Evolutionary conservation across 2,113 vertebrate genomes (phyloP).

Genomic region (Brachypteracias leptosomus): DNA sequence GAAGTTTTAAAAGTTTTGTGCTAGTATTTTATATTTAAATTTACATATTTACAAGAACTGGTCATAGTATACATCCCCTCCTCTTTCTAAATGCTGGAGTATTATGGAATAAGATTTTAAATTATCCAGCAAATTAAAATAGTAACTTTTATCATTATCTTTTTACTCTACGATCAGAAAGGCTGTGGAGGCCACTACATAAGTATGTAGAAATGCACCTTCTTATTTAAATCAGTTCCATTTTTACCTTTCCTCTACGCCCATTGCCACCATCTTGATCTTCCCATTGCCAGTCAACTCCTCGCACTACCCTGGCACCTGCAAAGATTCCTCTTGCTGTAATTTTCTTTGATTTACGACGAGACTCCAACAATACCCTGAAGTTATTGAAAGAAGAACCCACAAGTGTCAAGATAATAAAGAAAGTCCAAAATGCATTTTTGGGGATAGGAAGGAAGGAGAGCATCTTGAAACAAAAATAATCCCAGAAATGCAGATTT

Average conservation of each 20-base stretch:
- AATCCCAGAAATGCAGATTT: background rate
- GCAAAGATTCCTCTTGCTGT: constrained; percentile 98
- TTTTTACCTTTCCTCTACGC: constrained; percentile 91
- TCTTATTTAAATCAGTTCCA: background rate
- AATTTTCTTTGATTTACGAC: constrained; percentile 99
- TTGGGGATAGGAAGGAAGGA: background rate
- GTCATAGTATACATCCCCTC: background rate
- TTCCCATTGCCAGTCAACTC: constrained; percentile 99
- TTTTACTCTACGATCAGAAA: background rate
- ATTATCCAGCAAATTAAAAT: background rate
- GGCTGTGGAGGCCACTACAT: background rate
- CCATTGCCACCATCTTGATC: constrained; percentile 99
- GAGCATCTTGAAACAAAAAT: background rate
- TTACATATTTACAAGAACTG: background rate
- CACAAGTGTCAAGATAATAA: constrained; percentile 21
- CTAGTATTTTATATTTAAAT: background rate
- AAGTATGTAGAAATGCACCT: background rate
- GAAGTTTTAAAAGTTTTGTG: background rate
- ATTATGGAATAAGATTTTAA: background rate
- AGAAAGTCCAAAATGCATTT: background rate
- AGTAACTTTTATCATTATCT: rapidly evolving
- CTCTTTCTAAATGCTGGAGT: background rate
- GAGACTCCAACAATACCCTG: constrained; percentile 96
- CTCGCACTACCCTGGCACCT: constrained; percentile 94
- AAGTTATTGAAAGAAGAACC: constrained; percentile 58